A percentile compares a stretch with the other conserved stretches of the same genome.
phyloP scores from a whole-genome alignment of 2,113 vertebrate genomes.

The Mastomys coucha region DNA sequence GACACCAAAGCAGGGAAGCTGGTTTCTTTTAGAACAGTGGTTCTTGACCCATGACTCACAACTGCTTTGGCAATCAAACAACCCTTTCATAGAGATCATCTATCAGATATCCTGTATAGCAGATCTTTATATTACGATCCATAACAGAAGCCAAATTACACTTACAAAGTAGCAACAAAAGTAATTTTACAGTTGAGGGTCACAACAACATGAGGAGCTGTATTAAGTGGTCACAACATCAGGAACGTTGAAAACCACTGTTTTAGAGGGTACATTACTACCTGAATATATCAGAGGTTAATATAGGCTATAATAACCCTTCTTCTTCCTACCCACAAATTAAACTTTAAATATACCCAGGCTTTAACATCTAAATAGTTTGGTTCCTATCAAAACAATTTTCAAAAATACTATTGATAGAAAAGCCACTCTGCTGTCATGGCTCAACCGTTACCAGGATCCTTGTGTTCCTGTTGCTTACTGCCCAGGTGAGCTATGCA shows the following conservation, averaged over 20 bases:
- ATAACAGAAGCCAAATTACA: background rate
- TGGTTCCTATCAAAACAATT: background rate
- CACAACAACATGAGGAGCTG: background rate
- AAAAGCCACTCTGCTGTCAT: background rate
- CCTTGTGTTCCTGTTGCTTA: background rate
- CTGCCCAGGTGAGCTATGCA: background rate
- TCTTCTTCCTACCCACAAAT: background rate
- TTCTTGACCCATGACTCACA: background rate
- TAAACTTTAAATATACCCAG: background rate
- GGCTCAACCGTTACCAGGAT: background rate
- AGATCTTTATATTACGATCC: background rate
- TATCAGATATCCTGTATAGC: background rate
- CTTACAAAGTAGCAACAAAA: background rate
- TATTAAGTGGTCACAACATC: background rate
- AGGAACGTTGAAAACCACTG: background rate
- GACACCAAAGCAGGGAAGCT: background rate
- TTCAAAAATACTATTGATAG: background rate
- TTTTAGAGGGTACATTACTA: background rate
- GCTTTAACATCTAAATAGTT: background rate
- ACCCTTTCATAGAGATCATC: background rate
- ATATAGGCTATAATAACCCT: background rate
- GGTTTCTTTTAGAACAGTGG: background rate
- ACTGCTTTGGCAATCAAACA: too few relatives aligned
- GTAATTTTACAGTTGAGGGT: background rate
- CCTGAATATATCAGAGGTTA: background rate